Conservation (phyloP, 2,888 invertebrate species). For the Drosophila lacicola region DNA sequence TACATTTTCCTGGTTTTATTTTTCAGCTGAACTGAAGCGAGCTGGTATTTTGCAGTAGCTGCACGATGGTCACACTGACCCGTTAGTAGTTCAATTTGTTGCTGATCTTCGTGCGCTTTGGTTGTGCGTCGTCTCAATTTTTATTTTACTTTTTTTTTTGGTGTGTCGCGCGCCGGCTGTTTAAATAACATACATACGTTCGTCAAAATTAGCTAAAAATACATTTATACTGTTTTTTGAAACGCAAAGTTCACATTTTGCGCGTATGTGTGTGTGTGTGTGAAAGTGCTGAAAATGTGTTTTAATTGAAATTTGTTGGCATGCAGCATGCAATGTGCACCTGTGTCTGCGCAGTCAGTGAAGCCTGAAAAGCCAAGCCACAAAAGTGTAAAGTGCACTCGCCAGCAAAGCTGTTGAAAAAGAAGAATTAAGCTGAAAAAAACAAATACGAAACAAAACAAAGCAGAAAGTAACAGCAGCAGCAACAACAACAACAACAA, state of each 20-base stretch:
- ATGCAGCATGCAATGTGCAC: slow-evolving; percentile 41
- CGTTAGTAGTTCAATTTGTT: slow-evolving; percentile 36
- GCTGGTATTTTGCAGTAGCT: slow-evolving; percentile 9
- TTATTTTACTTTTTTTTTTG: background rate
- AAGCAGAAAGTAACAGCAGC: slow-evolving; percentile 25
- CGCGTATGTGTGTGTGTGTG: slow-evolving; percentile 12
- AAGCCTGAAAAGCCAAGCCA: slow-evolving; percentile 73
- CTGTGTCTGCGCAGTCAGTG: slow-evolving; percentile 56
- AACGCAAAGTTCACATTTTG: slow-evolving; percentile 11
- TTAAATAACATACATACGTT: slow-evolving; percentile 38
- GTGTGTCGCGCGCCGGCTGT: slow-evolving; percentile 50
- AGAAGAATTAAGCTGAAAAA: slow-evolving; percentile 18
- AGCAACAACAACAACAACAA: background rate
- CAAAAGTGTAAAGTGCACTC: slow-evolving; percentile 79
- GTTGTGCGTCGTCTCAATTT: slow-evolving; percentile 1
- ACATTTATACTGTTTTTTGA: slow-evolving; percentile 9
- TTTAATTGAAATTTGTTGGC: slow-evolving; percentile 16
- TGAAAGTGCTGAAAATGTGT: slow-evolving; percentile 25
- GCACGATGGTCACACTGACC: slow-evolving; percentile 30
- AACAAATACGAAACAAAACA: slow-evolving; percentile 26
- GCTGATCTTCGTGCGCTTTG: slow-evolving; percentile 32
- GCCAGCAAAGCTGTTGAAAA: slow-evolving; percentile 37
- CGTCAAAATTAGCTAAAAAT: slow-evolving; percentile 17
- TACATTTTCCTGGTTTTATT: slow-evolving; percentile 12
- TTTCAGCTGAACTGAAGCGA: background rate